Conservation (phyloP, 2,797 vertebrate species). For the Labeo calbasu region DNA sequence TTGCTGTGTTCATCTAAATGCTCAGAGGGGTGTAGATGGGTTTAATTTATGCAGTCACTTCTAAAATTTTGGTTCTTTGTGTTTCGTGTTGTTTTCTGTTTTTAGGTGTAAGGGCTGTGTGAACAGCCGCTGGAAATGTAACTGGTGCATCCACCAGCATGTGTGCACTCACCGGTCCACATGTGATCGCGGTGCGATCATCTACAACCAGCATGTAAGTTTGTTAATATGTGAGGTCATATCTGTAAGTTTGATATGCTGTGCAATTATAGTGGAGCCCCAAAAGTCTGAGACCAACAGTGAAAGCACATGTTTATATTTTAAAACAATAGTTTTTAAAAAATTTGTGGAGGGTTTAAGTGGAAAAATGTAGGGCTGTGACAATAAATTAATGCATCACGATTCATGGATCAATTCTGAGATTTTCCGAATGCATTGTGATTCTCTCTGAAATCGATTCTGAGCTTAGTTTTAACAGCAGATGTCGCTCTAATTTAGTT, state of each 20-base stretch:
- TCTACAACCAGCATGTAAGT: constrained; percentile 88
- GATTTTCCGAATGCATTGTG: no score
- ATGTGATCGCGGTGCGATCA: constrained; percentile 85
- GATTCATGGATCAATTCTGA: no score
- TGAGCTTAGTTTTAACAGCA: no score
- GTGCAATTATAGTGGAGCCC: neutral
- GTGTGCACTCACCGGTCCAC: constrained; percentile 86
- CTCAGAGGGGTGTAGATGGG: neutral
- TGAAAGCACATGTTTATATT: neutral
- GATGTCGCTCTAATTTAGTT: no score
- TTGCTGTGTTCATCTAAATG: constrained; percentile 13
- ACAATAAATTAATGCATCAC: no score
- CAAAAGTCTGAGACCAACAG: constrained; percentile 10
- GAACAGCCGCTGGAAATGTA: constrained; percentile 93
- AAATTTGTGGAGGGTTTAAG: no score
- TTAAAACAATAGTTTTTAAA: neutral
- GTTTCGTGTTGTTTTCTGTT: neutral
- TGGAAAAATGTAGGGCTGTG: no score
- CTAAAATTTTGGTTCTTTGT: neutral
- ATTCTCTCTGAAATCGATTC: no score
- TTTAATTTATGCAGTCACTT: constrained; percentile 6
- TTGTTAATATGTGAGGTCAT: neutral
- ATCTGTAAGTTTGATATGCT: constrained; percentile 6
- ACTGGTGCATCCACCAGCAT: constrained; percentile 95
- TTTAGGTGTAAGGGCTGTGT: constrained; percentile 91